Percentiles rank a stretch among this genome's conserved stretches.
Conservation (phyloP, 2,797 vertebrate species). For the Gymnothorax reevesii region DNA sequence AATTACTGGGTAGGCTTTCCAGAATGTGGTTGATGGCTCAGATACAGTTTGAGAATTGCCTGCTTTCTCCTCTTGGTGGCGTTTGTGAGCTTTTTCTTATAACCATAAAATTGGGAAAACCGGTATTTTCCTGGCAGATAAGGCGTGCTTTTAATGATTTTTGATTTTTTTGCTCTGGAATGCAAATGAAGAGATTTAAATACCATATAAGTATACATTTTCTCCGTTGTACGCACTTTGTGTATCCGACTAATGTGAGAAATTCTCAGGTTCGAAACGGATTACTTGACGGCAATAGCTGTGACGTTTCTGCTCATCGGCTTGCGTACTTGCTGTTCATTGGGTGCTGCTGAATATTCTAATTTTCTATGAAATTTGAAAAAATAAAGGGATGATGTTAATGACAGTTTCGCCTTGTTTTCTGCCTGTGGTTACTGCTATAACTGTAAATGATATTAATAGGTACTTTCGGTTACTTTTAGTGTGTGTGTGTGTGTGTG, state of each 20-base stretch:
- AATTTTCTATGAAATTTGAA: background rate
- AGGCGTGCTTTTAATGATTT: background rate
- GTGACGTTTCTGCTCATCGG: background rate
- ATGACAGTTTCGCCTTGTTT: background rate
- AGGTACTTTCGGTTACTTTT: no score
- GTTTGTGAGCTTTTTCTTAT: background rate
- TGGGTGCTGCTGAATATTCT: background rate
- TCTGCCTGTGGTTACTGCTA: background rate
- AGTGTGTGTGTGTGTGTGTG: no score
- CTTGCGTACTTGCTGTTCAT: background rate
- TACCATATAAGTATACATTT: background rate
- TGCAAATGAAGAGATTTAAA: background rate
- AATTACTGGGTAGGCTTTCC: no score
- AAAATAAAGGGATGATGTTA: slow-evolving; percentile 1
- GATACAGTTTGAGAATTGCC: background rate
- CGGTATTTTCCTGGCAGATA: background rate
- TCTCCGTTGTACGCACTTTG: background rate
- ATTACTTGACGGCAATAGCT: background rate
- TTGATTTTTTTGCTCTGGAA: background rate
- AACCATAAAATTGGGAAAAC: background rate
- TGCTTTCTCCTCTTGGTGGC: background rate
- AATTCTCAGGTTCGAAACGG: background rate
- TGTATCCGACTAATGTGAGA: background rate
- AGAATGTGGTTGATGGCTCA: background rate
- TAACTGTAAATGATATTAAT: background rate